A percentile compares a stretch with the other conserved stretches of the same genome.
phyloP scores from a whole-genome alignment of 2,888 invertebrate genomes.

The Ditula angustiorana region DNA sequence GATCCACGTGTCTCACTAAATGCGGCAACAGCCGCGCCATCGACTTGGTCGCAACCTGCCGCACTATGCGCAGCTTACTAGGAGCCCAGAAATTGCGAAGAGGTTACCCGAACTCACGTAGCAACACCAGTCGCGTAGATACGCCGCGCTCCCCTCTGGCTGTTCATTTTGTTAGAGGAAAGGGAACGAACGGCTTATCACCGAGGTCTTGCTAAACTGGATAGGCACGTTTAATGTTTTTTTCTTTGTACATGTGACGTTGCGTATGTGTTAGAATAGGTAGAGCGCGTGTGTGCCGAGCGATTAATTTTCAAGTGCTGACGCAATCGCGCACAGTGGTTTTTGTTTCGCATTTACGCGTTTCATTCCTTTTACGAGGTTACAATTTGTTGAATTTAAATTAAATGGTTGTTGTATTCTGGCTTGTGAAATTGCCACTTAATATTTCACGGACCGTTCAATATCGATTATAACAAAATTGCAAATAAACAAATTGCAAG shows the following conservation, averaged over 20 bases:
- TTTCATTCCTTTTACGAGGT: constrained; percentile 36
- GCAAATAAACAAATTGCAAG: too few relatives aligned
- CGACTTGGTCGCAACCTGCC: constrained; percentile 69
- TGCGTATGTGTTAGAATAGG: constrained; percentile 41
- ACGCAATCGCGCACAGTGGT: constrained; percentile 39
- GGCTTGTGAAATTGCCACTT: background rate
- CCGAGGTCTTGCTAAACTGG: constrained; percentile 47
- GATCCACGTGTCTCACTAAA: constrained; percentile 36
- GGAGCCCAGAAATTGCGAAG: constrained; percentile 61
- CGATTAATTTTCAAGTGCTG: constrained; percentile 40
- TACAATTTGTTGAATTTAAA: constrained; percentile 14
- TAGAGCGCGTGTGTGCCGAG: constrained; percentile 21
- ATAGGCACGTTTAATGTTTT: constrained; percentile 40
- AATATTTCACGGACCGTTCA: too few relatives aligned
- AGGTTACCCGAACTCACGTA: constrained; percentile 45
- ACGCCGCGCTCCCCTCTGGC: constrained; percentile 45
- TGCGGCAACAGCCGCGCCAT: constrained; percentile 48
- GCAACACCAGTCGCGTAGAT: constrained; percentile 47
- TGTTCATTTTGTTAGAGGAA: background rate
- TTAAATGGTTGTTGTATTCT: constrained; percentile 15
- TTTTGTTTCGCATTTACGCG: constrained; percentile 37
- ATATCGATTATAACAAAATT: too few relatives aligned
- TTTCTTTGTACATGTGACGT: constrained; percentile 19
- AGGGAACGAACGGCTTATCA: constrained; percentile 6
- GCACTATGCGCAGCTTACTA: constrained; percentile 78